Conservation (phyloP, 1,140 invertebrate species). For the Colletes gigas region DNA sequence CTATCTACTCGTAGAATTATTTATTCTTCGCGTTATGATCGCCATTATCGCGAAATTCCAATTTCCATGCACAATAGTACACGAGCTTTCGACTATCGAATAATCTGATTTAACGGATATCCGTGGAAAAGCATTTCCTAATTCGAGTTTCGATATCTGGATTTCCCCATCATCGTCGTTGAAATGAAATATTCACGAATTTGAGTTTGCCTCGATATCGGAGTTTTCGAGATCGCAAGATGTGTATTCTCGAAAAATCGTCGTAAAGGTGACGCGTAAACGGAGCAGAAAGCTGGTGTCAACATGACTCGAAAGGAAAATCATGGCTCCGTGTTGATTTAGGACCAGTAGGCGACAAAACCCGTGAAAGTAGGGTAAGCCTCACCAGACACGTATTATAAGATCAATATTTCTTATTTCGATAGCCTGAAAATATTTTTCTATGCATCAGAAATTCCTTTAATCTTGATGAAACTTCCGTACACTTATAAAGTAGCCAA, state of each 20-base stretch:
- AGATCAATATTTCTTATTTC: conserved; percentile 71
- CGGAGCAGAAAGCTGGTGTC: conserved; percentile 59
- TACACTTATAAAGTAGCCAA: too few relatives aligned
- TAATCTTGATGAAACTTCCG: too few relatives aligned
- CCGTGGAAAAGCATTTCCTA: conserved; percentile 29
- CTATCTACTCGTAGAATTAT: background rate
- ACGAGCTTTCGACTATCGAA: conserved; percentile 19
- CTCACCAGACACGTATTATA: conserved; percentile 63
- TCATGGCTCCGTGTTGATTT: conserved; percentile 67
- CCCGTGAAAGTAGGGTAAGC: conserved; percentile 63
- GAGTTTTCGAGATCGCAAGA: conserved; percentile 10
- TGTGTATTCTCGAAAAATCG: conserved; percentile 35
- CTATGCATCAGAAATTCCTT: too few relatives aligned
- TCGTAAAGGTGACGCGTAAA: conserved; percentile 58
- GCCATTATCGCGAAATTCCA: conserved; percentile 3
- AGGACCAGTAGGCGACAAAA: conserved; percentile 67
- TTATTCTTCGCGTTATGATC: background rate
- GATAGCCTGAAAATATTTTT: conserved; percentile 32
- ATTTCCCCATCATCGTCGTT: conserved; percentile 22
- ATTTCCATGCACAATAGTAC: conserved; percentile 7
- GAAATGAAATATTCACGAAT: conserved; percentile 35
- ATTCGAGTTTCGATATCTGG: conserved; percentile 40
- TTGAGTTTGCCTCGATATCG: conserved; percentile 10
- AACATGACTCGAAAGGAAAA: conserved; percentile 56
- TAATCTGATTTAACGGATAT: conserved; percentile 37